Conservation (phyloP, 2,888 invertebrate species). For the Allophyes oxyacanthae region DNA sequence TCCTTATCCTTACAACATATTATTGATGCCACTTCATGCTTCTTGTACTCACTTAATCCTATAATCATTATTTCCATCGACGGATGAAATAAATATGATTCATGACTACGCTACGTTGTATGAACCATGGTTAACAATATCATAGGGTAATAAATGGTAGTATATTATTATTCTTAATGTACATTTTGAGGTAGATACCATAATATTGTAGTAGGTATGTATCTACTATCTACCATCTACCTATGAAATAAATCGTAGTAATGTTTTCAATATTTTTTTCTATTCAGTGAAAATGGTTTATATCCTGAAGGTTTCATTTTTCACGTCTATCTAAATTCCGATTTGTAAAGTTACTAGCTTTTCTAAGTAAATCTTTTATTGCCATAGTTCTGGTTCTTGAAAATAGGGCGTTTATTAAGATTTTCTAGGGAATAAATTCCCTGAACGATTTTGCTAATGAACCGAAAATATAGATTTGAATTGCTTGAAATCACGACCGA, state of each 20-base stretch:
- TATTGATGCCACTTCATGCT: constrained; percentile 42
- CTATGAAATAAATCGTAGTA: no score
- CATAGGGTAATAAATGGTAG: constrained; percentile 17
- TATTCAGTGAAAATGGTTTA: no score
- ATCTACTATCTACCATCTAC: no score
- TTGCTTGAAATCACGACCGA: neutral
- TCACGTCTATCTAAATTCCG: neutral
- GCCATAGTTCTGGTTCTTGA: no score
- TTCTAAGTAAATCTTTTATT: no score
- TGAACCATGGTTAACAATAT: constrained; percentile 15
- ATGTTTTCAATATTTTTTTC: no score
- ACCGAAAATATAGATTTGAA: neutral
- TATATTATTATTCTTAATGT: constrained; percentile 24
- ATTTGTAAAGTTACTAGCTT: no score
- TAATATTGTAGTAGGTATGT: no score
- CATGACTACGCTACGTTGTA: constrained; percentile 24
- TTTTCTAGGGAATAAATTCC: no score
- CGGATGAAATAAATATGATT: constrained; percentile 39
- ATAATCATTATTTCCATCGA: constrained; percentile 36
- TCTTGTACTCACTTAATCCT: constrained; percentile 24
- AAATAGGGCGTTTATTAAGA: no score
- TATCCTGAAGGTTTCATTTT: no score
- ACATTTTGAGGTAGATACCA: no score
- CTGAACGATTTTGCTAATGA: neutral
- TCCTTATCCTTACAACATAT: constrained; percentile 45